A percentile compares a stretch with the other conserved stretches of the same genome.
These are phyloP conservation scores for Melinaea menophilus DNA, from an alignment of 2,888 invertebrate species.

Conservation along the genomic window DNA sequence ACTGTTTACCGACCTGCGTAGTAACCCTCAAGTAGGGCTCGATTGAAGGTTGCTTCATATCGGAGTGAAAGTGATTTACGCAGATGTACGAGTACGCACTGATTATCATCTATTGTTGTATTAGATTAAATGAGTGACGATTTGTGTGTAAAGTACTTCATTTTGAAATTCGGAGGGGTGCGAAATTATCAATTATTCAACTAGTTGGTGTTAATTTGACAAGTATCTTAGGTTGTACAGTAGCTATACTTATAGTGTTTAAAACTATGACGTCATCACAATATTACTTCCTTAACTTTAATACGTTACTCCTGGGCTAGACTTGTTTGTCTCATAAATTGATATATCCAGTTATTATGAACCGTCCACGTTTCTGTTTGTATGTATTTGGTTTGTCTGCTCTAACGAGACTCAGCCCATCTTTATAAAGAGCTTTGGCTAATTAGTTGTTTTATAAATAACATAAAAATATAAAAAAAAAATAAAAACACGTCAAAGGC, in stretches of 20 bases:
- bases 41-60: constrained; percentile 33
- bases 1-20: constrained; percentile 15
- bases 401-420: constrained; percentile 36
- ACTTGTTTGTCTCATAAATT: not conserved
- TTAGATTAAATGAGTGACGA: constrained; percentile 22
- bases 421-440: constrained; percentile 49
- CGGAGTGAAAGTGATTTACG: constrained; percentile 16
- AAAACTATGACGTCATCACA: too few species aligned
- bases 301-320: too few species aligned
- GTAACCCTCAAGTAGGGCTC: constrained; percentile 19
- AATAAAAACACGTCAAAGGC: constrained; percentile 28
- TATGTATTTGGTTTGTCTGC: constrained; percentile 1
- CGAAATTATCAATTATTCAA: constrained; percentile 3
- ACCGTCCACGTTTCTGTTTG: not conserved
- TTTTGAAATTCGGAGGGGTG: constrained; percentile 10
- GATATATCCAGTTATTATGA: constrained; percentile 1
- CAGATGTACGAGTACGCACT: constrained; percentile 11
- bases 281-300: too few species aligned
- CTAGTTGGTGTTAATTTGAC: not conserved
- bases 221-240: not conserved
- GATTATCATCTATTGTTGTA: constrained; percentile 23
- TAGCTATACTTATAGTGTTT: too few species aligned
- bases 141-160: constrained; percentile 25
- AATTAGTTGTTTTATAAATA: constrained; percentile 44
- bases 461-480: constrained; percentile 33